A percentile compares a stretch with the other conserved stretches of the same genome.
These are phyloP conservation scores for Cynopterus sphinx DNA, from an alignment of 2,797 vertebrate genomes.

Conservation along the genomic window DNA sequence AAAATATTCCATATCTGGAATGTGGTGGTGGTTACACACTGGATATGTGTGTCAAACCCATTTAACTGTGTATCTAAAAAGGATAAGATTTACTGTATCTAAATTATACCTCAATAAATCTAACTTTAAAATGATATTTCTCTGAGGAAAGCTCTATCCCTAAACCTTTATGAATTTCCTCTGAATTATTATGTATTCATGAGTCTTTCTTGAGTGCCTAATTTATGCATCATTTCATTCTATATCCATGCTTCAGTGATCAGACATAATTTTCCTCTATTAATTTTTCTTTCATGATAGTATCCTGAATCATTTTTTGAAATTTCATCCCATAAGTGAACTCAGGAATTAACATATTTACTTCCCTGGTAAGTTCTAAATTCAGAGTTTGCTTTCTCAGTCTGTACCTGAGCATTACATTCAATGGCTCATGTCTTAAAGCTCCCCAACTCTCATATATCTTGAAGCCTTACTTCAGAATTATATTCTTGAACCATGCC, in stretches of 20 bases:
- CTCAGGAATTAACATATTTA: constrained; percentile 45
- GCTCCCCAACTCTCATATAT: background rate
- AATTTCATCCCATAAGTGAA: constrained; percentile 43
- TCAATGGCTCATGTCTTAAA: constrained; percentile 41
- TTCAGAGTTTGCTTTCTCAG: background rate
- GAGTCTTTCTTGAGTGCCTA: background rate
- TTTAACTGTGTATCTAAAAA: background rate
- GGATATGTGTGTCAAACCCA: constrained; percentile 28
- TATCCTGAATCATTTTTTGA: constrained; percentile 39
- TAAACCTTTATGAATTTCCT: constrained; percentile 29
- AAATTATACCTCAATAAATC: constrained; percentile 40
- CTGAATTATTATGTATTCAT: constrained; percentile 24
- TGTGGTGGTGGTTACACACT: background rate
- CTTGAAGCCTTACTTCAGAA: background rate
- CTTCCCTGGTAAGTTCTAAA: constrained; percentile 33
- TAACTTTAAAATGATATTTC: constrained; percentile 20
- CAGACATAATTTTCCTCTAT: constrained; percentile 48
- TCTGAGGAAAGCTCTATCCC: constrained; percentile 26
- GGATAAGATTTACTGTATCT: background rate
- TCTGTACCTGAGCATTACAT: constrained; percentile 1
- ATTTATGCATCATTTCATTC: constrained; percentile 42
- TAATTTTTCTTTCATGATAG: constrained; percentile 56
- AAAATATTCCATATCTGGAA: background rate
- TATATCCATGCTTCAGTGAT: constrained; percentile 35
- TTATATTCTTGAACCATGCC: background rate